Conservation (phyloP, 2,797 vertebrate species). For the Enoplosus armatus region DNA sequence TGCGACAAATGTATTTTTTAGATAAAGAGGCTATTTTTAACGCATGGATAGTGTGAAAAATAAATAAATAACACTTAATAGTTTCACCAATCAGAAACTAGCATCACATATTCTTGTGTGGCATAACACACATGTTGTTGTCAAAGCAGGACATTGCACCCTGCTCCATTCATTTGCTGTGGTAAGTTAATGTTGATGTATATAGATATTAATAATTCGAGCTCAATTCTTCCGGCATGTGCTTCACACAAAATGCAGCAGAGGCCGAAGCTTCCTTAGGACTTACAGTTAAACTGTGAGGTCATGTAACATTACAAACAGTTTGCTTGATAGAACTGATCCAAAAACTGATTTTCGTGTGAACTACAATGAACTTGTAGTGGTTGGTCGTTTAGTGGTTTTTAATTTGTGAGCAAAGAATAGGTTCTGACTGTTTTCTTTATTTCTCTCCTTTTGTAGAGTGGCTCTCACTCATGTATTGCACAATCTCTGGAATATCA, state of each 20-base stretch:
- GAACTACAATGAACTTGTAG: background rate
- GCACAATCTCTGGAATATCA: too few relatives aligned
- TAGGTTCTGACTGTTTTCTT: background rate
- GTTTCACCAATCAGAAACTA: background rate
- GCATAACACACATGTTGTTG: background rate
- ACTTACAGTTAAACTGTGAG: too few relatives aligned
- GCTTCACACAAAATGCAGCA: background rate
- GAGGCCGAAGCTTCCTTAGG: background rate
- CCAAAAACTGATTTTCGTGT: background rate
- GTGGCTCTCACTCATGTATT: rapidly evolving
- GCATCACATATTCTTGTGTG: background rate
- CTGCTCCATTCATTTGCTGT: background rate
- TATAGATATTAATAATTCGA: background rate
- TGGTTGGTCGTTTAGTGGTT: background rate
- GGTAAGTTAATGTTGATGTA: background rate
- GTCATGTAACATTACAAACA: background rate
- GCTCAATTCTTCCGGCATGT: background rate
- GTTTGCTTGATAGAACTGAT: background rate
- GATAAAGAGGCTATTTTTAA: background rate
- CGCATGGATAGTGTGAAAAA: background rate
- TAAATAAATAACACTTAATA: background rate
- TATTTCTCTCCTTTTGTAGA: background rate
- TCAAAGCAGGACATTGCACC: background rate
- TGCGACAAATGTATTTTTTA: background rate
- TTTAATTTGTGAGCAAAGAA: background rate